A percentile compares a stretch with the other conserved stretches of the same genome.
These are phyloP conservation scores for Drosophila kokeensis DNA, from an alignment of 2,888 invertebrate species.

Conservation along the genomic window DNA sequence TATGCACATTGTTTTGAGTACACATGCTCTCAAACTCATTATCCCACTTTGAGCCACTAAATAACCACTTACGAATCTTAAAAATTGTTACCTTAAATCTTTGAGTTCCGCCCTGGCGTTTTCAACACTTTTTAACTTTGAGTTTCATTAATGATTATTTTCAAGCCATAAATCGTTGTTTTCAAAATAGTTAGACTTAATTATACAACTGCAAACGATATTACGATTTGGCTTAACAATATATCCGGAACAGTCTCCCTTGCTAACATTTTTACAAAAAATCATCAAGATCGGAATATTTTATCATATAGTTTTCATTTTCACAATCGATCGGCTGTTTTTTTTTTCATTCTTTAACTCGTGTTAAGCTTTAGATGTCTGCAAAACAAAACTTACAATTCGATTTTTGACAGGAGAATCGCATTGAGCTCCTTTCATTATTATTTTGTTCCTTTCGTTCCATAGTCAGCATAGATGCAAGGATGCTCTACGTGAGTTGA, in stretches of 20 bases:
- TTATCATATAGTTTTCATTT: not conserved
- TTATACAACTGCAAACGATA: not conserved
- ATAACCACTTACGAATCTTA: not conserved
- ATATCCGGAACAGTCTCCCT: not conserved
- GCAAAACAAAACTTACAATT: not conserved
- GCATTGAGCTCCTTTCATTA: not conserved
- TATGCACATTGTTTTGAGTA: slow-evolving; percentile 6
- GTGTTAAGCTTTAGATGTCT: not conserved
- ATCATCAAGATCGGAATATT: not conserved
- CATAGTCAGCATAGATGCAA: not conserved
- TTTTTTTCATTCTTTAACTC: not conserved
- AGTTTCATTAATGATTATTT: not conserved
- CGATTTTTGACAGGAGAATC: not conserved
- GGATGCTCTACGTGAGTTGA: not conserved
- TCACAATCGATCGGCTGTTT: not conserved
- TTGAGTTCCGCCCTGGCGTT: not conserved
- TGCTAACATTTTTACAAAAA: not conserved
- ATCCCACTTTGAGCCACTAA: slow-evolving; percentile 2
- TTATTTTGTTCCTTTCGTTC: not conserved
- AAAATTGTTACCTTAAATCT: not conserved
- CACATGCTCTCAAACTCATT: slow-evolving; percentile 4
- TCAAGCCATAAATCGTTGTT: not conserved
- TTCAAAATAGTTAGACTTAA: not conserved
- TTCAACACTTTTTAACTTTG: slow-evolving; percentile 3
- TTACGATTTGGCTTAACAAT: not conserved